Conservation (phyloP, 1,140 invertebrate genomes). For the Ostrea denselamellosa region DNA sequence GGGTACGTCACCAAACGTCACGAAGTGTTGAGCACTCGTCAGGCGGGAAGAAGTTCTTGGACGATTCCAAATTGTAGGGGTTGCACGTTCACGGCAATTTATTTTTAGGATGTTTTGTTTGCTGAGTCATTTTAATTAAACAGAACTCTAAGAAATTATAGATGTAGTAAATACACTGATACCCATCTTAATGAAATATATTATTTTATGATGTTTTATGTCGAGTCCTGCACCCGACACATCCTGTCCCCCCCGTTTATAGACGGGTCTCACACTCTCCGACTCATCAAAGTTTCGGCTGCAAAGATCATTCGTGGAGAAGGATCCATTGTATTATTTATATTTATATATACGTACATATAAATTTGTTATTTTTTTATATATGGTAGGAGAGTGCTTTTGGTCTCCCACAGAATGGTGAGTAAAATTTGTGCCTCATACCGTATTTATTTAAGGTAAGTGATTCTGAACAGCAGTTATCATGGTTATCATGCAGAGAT, state of each 20-base stretch:
- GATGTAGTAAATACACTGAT: background rate
- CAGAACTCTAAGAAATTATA: background rate
- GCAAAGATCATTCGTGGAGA: conserved; percentile 1
- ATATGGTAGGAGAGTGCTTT: background rate
- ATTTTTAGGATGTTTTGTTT: background rate
- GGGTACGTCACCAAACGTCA: conserved; percentile 18
- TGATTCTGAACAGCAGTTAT: background rate
- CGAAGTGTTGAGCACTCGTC: conserved; percentile 12
- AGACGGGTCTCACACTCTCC: background rate
- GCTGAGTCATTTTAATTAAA: background rate
- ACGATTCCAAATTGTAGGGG: background rate
- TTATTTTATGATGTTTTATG: no score
- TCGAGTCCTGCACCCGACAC: background rate
- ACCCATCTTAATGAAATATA: background rate
- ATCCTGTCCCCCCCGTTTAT: background rate
- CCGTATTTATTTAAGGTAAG: background rate
- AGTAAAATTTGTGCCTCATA: background rate
- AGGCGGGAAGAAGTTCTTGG: conserved; percentile 30
- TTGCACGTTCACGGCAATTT: background rate
- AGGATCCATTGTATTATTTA: conserved; percentile 23
- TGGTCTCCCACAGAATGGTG: conserved; percentile 18
- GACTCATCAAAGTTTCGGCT: conserved; percentile 31
- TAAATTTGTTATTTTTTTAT: background rate
- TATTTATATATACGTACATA: background rate
- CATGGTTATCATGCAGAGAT: background rate